Evolutionary conservation across 2,888 invertebrate genomes (phyloP).

Genomic region (Tachina grossa): DNA sequence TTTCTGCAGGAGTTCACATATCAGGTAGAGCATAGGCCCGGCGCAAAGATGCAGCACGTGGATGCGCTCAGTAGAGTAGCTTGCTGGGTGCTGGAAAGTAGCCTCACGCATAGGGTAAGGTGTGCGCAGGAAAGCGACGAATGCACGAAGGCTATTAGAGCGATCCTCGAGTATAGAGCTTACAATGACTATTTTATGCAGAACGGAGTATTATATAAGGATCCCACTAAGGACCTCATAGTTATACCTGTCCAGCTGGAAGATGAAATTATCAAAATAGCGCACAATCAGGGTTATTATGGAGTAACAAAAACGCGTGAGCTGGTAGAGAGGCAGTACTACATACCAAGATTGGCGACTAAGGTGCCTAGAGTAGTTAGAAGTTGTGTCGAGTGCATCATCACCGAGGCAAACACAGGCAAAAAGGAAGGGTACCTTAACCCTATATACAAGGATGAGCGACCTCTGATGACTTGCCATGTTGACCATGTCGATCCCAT

Average conservation of each 20-base stretch:
- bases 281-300: slow-evolving; percentile 1
- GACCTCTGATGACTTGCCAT: not conserved
- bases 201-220: not conserved
- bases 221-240: slow-evolving; percentile 10
- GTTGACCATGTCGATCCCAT: slow-evolving; percentile 8
- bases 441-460: not conserved
- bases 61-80: too few species aligned
- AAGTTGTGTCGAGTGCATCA: not conserved
- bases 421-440: not conserved
- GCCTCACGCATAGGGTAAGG: too few species aligned
- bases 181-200: too few species aligned
- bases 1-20: not conserved
- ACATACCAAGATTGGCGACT: not conserved
- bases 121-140: too few species aligned
- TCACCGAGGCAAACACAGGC: not conserved
- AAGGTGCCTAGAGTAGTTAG: not conserved
- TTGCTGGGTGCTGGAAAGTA: too few species aligned
- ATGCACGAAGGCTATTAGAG: too few species aligned
- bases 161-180: too few species aligned
- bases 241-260: not conserved
- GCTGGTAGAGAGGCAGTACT: not conserved
- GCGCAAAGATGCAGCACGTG: too few species aligned
- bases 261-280: not conserved
- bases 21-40: too few species aligned
- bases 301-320: not conserved